Percentiles rank a stretch among this genome's conserved stretches.
These are phyloP conservation scores for Drosophila sordidula DNA, from an alignment of 2,888 invertebrate genomes.

Conservation along the genomic window DNA sequence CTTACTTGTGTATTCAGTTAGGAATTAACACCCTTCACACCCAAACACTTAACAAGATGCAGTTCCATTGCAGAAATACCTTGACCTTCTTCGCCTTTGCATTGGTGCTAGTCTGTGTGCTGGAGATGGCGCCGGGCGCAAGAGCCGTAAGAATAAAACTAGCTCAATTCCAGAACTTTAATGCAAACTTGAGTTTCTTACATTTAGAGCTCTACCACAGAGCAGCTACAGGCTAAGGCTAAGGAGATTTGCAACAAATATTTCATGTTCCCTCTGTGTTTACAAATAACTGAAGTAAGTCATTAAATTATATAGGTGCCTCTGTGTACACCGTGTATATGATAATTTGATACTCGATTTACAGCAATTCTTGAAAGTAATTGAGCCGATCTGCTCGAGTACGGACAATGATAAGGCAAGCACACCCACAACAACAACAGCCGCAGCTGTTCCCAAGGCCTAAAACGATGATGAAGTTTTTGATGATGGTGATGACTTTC, in stretches of 20 bases:
- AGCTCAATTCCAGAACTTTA: no score
- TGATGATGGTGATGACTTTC: background rate
- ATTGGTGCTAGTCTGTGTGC: conserved; percentile 9
- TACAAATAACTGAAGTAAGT: background rate
- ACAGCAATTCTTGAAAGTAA: background rate
- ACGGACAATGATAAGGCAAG: rapidly evolving
- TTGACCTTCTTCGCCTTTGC: conserved; percentile 12
- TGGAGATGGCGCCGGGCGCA: background rate
- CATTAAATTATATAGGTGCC: background rate
- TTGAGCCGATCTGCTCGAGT: background rate
- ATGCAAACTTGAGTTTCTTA: background rate
- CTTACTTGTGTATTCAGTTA: conserved; percentile 5
- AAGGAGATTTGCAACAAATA: rapidly evolving
- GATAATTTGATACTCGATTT: background rate
- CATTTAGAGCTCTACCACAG: background rate
- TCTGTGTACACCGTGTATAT: background rate
- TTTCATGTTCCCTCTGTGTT: background rate
- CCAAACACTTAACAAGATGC: conserved; percentile 17
- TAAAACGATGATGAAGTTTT: background rate
- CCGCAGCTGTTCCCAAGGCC: background rate
- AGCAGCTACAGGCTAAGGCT: rapidly evolving
- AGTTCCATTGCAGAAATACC: conserved; percentile 6
- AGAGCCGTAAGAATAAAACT: conserved; percentile 1
- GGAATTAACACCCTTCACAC: background rate
- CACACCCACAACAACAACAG: background rate